phyloP scores from a whole-genome alignment of 1,140 invertebrate genomes.

The Eumeta japonica region DNA sequence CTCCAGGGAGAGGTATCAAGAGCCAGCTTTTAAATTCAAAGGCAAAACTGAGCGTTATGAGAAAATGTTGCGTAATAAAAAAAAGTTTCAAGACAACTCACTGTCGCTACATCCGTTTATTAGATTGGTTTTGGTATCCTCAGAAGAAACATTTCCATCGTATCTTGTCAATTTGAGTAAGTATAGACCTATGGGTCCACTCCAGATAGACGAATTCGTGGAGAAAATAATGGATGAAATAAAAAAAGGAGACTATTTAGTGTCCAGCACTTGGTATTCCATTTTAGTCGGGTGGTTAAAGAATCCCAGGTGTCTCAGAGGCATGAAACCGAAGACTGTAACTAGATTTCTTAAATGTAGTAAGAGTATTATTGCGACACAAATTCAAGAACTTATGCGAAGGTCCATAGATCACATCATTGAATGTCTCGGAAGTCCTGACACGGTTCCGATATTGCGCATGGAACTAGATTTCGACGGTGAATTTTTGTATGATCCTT shows the following conservation, averaged over 20 bases:
- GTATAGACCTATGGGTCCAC: constrained; percentile 49
- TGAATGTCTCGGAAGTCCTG: constrained; percentile 30
- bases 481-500: constrained; percentile 50
- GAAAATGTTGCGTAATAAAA: constrained; percentile 59
- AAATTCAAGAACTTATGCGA: constrained; percentile 55
- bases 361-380: constrained; percentile 50
- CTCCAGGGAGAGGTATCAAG: constrained; percentile 34
- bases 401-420: constrained; percentile 47
- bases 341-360: constrained; percentile 41
- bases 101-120: constrained; percentile 65
- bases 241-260: constrained; percentile 43
- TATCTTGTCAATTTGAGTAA: constrained; percentile 57
- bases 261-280: constrained; percentile 52
- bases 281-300: constrained; percentile 45
- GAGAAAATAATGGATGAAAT: constrained; percentile 46
- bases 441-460: constrained; percentile 38
- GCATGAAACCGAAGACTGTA: constrained; percentile 36
- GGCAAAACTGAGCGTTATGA: constrained; percentile 62
- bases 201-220: constrained; percentile 47
- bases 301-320: constrained; percentile 40
- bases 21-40: constrained; percentile 57
- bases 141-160: constrained; percentile 55
- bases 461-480: constrained; percentile 50
- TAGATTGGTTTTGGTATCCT: constrained; percentile 59
- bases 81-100: constrained; percentile 52